Percentiles rank a stretch among this genome's conserved stretches.
Conservation (phyloP, 2,113 vertebrate species). For the Prunella fulvescens region DNA sequence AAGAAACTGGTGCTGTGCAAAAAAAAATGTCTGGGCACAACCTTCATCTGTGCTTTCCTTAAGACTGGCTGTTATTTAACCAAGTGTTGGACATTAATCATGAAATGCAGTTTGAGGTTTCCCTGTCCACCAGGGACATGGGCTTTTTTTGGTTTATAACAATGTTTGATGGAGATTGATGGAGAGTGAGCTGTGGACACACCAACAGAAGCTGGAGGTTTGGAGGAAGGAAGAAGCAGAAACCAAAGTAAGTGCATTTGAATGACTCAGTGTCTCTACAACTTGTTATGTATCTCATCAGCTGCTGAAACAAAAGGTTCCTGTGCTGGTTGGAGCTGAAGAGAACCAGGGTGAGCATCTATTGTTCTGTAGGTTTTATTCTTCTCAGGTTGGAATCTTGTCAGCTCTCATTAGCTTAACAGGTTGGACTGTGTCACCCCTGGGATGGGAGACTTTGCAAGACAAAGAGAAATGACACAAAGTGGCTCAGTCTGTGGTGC, state of each 20-base stretch:
- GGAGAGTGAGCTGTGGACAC: not conserved
- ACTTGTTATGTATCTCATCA: conserved; percentile 37
- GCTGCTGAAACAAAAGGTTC: conserved; percentile 62
- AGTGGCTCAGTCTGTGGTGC: not conserved
- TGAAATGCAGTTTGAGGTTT: not conserved
- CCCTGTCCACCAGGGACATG: not conserved
- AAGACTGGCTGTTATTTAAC: not conserved
- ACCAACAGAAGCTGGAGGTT: not conserved
- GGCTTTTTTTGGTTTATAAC: not conserved
- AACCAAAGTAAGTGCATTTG: conserved; percentile 19
- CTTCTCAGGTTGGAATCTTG: not conserved
- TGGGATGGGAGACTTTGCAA: not conserved
- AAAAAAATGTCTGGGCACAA: not conserved
- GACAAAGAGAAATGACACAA: not conserved
- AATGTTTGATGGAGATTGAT: not conserved
- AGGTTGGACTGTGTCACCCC: not conserved
- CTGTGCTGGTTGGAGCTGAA: conserved; percentile 48
- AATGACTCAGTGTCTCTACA: conserved; percentile 3
- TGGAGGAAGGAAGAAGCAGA: not conserved
- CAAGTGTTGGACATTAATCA: not conserved
- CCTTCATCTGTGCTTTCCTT: not conserved
- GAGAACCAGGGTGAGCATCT: conserved; percentile 34
- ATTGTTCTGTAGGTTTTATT: conserved; percentile 3
- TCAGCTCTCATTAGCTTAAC: conserved; percentile 41
- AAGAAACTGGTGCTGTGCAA: not conserved